Conservation (phyloP, 2,888 invertebrate species). For the Rugalucina vietnamica region DNA sequence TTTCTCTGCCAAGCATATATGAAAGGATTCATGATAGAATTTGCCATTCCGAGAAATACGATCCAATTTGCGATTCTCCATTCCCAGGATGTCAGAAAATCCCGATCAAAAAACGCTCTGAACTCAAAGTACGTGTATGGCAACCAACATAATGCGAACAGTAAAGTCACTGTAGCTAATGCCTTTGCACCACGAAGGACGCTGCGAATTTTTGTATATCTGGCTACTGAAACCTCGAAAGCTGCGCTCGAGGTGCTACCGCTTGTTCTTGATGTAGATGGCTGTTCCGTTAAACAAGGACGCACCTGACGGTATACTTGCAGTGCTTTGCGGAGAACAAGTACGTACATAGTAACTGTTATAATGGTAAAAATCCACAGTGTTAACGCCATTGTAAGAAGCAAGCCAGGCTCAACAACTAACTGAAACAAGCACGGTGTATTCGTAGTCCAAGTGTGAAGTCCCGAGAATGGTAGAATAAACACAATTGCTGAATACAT, state of each 20-base stretch:
- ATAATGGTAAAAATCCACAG: slow-evolving; percentile 41
- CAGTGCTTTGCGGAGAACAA: slow-evolving; percentile 53
- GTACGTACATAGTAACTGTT: slow-evolving; percentile 53
- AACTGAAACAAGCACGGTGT: slow-evolving; percentile 41
- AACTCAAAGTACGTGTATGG: slow-evolving; percentile 61
- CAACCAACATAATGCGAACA: slow-evolving; percentile 60
- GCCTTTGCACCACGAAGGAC: slow-evolving; percentile 54
- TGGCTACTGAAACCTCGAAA: not conserved
- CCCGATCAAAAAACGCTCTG: slow-evolving; percentile 29
- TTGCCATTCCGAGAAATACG: slow-evolving; percentile 63
- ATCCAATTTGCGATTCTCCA: slow-evolving; percentile 53
- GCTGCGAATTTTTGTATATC: slow-evolving; percentile 9
- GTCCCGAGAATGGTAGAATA: slow-evolving; percentile 42
- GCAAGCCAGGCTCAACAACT: slow-evolving; percentile 26
- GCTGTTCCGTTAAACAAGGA: not conserved
- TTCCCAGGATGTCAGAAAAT: slow-evolving; percentile 28
- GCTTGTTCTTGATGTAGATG: not conserved
- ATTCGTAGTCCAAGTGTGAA: slow-evolving; percentile 39
- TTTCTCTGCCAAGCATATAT: slow-evolving; percentile 65
- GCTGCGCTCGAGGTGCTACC: not conserved
- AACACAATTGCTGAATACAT: slow-evolving; percentile 32
- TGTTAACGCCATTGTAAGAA: slow-evolving; percentile 44
- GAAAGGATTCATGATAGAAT: slow-evolving; percentile 61
- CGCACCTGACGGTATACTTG: slow-evolving; percentile 37
- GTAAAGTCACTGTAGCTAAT: slow-evolving; percentile 49